Base-by-base conservation (phyloP, 1,140 invertebrate genomes). In the Amphibalanus amphitrite region DNA sequence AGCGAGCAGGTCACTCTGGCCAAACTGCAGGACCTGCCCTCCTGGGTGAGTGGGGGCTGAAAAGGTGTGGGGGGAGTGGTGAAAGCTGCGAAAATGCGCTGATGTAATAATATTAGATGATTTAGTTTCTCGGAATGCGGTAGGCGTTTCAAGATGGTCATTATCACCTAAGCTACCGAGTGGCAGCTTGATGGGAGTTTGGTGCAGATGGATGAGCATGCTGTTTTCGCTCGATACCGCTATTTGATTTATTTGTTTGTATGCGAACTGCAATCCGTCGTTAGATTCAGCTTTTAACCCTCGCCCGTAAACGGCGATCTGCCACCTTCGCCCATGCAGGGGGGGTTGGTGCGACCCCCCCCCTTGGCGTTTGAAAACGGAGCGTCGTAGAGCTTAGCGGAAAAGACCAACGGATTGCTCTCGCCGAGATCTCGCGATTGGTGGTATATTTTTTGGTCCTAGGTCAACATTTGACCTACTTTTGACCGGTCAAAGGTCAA, bases 1-100 rank as follows among this genome's bases (percentile, higher is more conserved):
- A 67, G 65, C 65, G 65, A 67, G 28, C 65, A 67, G 65, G 26
- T 67, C 10, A 67, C 65, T n/a, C 65, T 67, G n/a, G 65, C 28
- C 65, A 67, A 67, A 17, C 65, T 67, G 65, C 65, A 67, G 28
- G 65, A 67, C 17, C 65, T 67, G 65, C 65, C 65, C 3, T 67
- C 65, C 8, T 67, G 65, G 65, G 65, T 67, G 65, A 67, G 65
- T 28, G 65, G 28, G 8, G 65, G 26, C 64, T 4, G 23, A 6
- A 10, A 6, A 3, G 64, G 64, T 65, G 23, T 65, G 23, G 23
- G 23, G 3, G 64, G 26, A 65, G 25, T 65, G 23, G 26, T 65
- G 64, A 65, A 65, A 10, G 3, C 6, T 65, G 6, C 23, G 23
- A 8, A 10, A 65, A 8, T 65, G 20, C 25, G 26, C 26, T 10